Conservation (phyloP, 2,888 invertebrate species). For the Drosophila koepferae region DNA sequence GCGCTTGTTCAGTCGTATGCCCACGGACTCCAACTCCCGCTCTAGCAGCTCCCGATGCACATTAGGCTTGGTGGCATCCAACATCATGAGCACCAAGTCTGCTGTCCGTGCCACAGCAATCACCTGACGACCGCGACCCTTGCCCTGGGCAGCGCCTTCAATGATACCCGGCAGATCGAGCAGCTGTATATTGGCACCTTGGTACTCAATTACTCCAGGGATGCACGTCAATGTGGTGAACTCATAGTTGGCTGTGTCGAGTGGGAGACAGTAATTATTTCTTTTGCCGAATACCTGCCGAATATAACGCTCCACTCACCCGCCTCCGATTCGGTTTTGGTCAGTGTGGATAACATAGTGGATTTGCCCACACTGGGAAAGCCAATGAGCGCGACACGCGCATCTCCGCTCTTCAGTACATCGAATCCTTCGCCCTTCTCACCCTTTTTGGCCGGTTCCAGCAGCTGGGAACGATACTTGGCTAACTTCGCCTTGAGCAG, state of each 20-base stretch:
- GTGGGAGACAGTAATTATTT: not conserved
- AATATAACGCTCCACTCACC: slow-evolving; percentile 26
- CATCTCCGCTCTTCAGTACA: slow-evolving; percentile 99
- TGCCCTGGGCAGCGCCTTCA: slow-evolving; percentile 98
- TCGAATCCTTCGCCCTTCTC: slow-evolving; percentile 99
- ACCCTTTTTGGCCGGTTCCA: slow-evolving; percentile 97
- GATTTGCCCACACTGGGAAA: slow-evolving; percentile 95
- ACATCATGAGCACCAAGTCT: slow-evolving; percentile 99
- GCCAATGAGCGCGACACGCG: slow-evolving; percentile 98
- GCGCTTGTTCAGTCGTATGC: slow-evolving; percentile 96
- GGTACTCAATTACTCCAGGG: slow-evolving; percentile 99
- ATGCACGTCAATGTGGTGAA: slow-evolving; percentile 99
- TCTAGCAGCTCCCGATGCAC: slow-evolving; percentile 96
- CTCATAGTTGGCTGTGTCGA: slow-evolving; percentile 93
- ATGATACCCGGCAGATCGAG: slow-evolving; percentile 99
- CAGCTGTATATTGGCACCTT: slow-evolving; percentile 99
- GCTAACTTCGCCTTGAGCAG: slow-evolving; percentile 98
- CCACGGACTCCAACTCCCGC: slow-evolving; percentile 98
- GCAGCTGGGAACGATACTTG: slow-evolving; percentile 96
- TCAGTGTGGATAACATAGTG: slow-evolving; percentile 96
- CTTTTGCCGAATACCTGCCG: not conserved
- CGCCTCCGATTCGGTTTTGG: slow-evolving; percentile 98
- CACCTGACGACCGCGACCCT: slow-evolving; percentile 96
- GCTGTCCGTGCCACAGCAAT: slow-evolving; percentile 99
- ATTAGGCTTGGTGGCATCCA: slow-evolving; percentile 99